These are phyloP conservation scores for Tachina fera DNA, from an alignment of 2,888 invertebrate genomes.

Conservation along the genomic window DNA sequence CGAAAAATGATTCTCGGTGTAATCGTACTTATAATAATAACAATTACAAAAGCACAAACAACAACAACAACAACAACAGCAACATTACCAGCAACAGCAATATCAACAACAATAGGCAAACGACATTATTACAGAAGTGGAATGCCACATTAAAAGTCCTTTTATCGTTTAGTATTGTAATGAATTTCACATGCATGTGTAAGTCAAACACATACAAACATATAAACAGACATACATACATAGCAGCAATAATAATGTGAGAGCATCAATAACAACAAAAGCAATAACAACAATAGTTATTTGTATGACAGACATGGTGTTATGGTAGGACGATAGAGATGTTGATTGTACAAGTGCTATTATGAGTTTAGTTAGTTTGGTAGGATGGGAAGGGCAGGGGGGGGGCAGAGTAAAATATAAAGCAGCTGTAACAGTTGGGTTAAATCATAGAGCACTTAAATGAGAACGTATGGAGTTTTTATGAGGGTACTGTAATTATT, in stretches of 20 bases:
- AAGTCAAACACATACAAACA: background rate
- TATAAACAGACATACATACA: background rate
- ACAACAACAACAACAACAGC: conserved; percentile 22
- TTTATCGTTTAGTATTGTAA: conserved; percentile 67
- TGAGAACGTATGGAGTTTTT: background rate
- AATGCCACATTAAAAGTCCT: conserved; percentile 65
- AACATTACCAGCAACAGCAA: conserved; percentile 1
- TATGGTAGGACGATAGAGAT: conserved; percentile 43
- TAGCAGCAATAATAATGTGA: conserved; percentile 6
- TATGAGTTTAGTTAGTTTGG: background rate
- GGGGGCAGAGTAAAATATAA: background rate
- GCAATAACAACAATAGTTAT: conserved; percentile 44
- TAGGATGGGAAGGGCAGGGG: background rate
- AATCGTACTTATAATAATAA: conserved; percentile 25
- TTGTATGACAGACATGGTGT: conserved; percentile 39
- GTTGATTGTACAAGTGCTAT: conserved; percentile 28
- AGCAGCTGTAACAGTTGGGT: background rate
- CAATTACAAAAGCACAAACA: conserved; percentile 13
- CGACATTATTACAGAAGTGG: conserved; percentile 43
- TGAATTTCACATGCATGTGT: conserved; percentile 62
- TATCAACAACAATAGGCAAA: conserved; percentile 24
- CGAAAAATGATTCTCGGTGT: conserved; percentile 3
- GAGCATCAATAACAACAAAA: background rate
- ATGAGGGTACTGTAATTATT: too few relatives aligned
- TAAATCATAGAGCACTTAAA: background rate